A percentile compares a stretch with the other conserved stretches of the same genome.
Evolutionary conservation across 2,888 invertebrate species (phyloP).

Genomic region (Drosophila phalerata): DNA sequence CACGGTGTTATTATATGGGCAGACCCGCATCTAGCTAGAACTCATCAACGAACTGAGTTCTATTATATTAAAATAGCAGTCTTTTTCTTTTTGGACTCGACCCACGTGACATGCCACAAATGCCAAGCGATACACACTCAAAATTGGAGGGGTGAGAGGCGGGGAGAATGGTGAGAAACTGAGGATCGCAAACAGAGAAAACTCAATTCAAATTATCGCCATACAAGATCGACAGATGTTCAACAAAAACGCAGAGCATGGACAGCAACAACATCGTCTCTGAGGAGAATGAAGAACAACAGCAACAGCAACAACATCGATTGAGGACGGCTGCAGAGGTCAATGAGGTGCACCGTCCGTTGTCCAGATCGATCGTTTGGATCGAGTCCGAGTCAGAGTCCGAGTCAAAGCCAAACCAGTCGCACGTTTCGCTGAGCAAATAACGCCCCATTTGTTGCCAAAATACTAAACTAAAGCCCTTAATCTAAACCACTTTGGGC

Average conservation of each 20-base stretch:
- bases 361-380: constrained; percentile 69
- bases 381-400: constrained; percentile 31
- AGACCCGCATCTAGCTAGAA: constrained; percentile 34
- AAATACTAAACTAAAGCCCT: constrained; percentile 74
- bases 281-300: constrained; percentile 15
- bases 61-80: constrained; percentile 63
- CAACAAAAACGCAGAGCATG: constrained; percentile 56
- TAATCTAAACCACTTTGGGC: constrained; percentile 83
- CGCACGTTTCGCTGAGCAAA: constrained; percentile 81
- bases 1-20: constrained; percentile 48
- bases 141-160: neutral
- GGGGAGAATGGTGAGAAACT: constrained; percentile 28
- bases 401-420: constrained; percentile 70
- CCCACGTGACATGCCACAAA: constrained; percentile 46
- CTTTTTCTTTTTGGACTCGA: neutral
- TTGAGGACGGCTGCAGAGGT: constrained; percentile 54
- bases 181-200: constrained; percentile 70
- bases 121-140: neutral
- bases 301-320: constrained; percentile 21
- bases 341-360: constrained; percentile 77
- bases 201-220: constrained; percentile 83
- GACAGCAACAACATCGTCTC: constrained; percentile 34
- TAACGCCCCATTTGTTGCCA: constrained; percentile 74
- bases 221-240: constrained; percentile 84
- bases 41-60: constrained; percentile 30